A percentile compares a stretch with the other conserved stretches of the same genome.
Conservation (phyloP, 2,888 invertebrate genomes). For the Cantharis lateralis region DNA sequence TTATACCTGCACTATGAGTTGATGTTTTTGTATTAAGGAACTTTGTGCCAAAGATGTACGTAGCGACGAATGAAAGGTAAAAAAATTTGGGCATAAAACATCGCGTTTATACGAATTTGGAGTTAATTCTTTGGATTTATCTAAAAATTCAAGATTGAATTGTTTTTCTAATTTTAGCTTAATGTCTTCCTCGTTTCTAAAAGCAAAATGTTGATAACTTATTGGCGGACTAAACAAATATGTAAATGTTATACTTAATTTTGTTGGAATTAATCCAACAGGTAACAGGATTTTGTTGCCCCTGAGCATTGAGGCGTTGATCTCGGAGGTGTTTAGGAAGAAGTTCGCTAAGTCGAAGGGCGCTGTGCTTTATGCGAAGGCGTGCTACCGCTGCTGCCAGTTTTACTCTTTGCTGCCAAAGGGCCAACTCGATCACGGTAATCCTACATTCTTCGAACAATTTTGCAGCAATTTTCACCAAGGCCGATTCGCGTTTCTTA, state of each 20-base stretch:
- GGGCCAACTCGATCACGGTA: conserved; percentile 63
- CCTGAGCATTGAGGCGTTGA: conserved; percentile 65
- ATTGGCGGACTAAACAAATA: background rate
- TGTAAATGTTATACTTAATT: conserved; percentile 58
- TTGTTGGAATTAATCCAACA: conserved; percentile 83
- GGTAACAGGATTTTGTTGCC: conserved; percentile 62
- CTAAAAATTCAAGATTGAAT: conserved; percentile 41
- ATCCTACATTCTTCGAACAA: conserved; percentile 47
- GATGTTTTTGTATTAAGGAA: conserved; percentile 59
- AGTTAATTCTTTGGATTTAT: conserved; percentile 36
- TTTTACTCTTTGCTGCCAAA: conserved; percentile 69
- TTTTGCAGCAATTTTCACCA: conserved; percentile 39
- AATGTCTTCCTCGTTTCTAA: conserved; percentile 40
- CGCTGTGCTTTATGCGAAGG: conserved; percentile 74
- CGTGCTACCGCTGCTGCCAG: conserved; percentile 79
- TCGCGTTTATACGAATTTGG: conserved; percentile 51
- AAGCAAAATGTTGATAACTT: background rate
- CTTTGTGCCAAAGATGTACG: conserved; percentile 62
- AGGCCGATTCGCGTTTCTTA: conserved; percentile 46
- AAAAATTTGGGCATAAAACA: conserved; percentile 59
- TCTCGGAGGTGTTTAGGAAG: conserved; percentile 74
- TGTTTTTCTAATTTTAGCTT: conserved; percentile 40
- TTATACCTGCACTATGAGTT: conserved; percentile 63
- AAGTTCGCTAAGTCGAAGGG: conserved; percentile 69
- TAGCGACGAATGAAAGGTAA: conserved; percentile 61